phyloP scores from a whole-genome alignment of 1,140 invertebrate species.

The Chironomus tepperi region DNA sequence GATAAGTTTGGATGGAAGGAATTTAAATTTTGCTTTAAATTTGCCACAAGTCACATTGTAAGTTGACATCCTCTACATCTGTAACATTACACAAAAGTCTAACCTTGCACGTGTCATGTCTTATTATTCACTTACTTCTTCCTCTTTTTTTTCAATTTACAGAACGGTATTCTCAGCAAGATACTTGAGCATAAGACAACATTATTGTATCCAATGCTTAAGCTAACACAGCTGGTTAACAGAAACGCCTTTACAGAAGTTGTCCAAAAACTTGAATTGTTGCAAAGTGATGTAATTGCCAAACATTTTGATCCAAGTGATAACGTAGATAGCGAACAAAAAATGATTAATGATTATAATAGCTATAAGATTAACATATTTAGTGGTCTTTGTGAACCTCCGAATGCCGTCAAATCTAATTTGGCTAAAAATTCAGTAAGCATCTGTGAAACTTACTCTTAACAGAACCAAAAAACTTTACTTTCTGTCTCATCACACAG shows the following conservation, averaged over 20 bases:
- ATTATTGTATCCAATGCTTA: constrained; percentile 37
- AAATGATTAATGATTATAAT: constrained; percentile 33
- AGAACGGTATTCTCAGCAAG: constrained; percentile 49
- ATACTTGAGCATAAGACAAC: constrained; percentile 44
- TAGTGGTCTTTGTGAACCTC: constrained; percentile 52
- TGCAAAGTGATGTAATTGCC: constrained; percentile 32
- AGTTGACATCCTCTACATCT: constrained; percentile 31
- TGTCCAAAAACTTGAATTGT: constrained; percentile 45
- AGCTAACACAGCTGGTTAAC: constrained; percentile 46
- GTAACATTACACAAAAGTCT: too few species aligned
- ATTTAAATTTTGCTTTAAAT: constrained; percentile 61
- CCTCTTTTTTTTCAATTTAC: constrained; percentile 28
- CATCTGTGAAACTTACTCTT: background rate
- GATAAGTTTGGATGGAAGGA: constrained; percentile 57
- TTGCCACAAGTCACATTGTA: constrained; percentile 59
- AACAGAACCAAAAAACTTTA: too few species aligned
- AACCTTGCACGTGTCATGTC: too few species aligned
- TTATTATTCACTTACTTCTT: background rate
- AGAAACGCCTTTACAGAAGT: constrained; percentile 51
- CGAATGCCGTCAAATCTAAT: constrained; percentile 45
- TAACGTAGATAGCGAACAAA: constrained; percentile 31
- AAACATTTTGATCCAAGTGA: constrained; percentile 30
- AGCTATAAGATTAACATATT: constrained; percentile 48
- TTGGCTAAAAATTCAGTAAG: constrained; percentile 48
- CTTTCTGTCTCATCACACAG: background rate